Evolutionary conservation across 1,140 invertebrate species (phyloP).

Genomic region (Bombyx mandarina): DNA sequence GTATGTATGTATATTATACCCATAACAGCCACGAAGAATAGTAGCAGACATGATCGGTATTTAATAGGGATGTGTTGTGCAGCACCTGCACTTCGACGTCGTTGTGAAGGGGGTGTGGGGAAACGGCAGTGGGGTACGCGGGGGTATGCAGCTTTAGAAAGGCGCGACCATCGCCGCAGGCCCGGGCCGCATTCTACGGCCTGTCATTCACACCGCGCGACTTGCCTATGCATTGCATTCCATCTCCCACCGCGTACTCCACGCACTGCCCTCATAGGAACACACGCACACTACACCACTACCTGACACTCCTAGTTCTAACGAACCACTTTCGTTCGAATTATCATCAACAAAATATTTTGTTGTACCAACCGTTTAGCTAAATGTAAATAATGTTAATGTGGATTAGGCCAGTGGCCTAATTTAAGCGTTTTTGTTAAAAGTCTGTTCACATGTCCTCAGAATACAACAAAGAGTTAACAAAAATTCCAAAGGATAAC

Average conservation of each 20-base stretch:
- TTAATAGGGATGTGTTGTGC: conserved; percentile 63
- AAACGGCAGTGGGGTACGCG: conserved; percentile 33
- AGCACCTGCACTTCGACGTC: conserved; percentile 57
- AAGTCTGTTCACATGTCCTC: conserved; percentile 33
- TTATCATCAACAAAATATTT: too few species aligned
- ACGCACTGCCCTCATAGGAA: conserved; percentile 20
- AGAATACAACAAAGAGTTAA: conserved; percentile 41
- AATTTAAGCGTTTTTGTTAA: conserved; percentile 33
- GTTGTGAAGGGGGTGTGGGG: conserved; percentile 44
- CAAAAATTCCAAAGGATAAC: conserved; percentile 59
- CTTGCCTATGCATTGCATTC: conserved; percentile 68
- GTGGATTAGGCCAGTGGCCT: conserved; percentile 57
- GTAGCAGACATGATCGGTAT: conserved; percentile 58
- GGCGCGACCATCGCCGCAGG: conserved; percentile 67
- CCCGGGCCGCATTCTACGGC: conserved; percentile 67
- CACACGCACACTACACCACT: conserved; percentile 1
- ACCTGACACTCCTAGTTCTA: too few species aligned
- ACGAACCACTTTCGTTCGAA: too few species aligned
- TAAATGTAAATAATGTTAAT: conserved; percentile 19
- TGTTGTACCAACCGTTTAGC: too few species aligned
- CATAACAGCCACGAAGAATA: too few species aligned
- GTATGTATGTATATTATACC: too few species aligned
- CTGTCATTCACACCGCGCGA: conserved; percentile 69
- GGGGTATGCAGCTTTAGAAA: conserved; percentile 66
- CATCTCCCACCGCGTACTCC: conserved; percentile 55